Conservation (phyloP, 2,113 vertebrate genomes). For the Oreochromis niloticus region DNA sequence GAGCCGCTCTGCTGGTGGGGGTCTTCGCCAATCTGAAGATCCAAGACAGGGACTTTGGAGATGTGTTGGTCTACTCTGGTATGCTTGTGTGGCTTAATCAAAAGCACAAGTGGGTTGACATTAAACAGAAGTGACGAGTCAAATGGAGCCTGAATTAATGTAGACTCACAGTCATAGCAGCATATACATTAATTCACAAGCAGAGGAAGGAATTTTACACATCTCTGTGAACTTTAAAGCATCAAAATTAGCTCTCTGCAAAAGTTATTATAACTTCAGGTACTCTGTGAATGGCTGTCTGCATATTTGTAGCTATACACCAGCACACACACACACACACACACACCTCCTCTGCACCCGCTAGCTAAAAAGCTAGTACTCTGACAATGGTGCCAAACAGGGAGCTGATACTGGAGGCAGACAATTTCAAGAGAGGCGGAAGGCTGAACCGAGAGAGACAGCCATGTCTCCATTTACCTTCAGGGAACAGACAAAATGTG, state of each 20-base stretch:
- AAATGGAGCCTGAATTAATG: neutral
- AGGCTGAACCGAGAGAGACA: neutral
- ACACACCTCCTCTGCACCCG: neutral
- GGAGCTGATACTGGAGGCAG: neutral
- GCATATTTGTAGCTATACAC: neutral
- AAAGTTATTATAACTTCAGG: neutral
- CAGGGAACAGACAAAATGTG: neutral
- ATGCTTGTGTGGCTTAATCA: neutral
- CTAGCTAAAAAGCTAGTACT: neutral
- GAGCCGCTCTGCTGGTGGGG: conserved; percentile 76
- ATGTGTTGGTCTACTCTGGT: conserved; percentile 82
- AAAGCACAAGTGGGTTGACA: neutral
- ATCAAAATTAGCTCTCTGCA: neutral
- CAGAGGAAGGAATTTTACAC: neutral
- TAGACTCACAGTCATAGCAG: rapidly evolving
- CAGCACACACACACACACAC: neutral
- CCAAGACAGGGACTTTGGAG: conserved; percentile 80
- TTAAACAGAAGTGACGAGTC: neutral
- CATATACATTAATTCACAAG: neutral
- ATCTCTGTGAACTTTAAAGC: neutral
- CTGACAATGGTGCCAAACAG: neutral
- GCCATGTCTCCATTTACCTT: neutral
- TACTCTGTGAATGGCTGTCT: neutral
- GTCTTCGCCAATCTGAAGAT: conserved; percentile 80
- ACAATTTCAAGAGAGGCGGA: neutral